Conservation (phyloP, 2,113 vertebrate species). For the Sminthopsis crassicaudata region DNA sequence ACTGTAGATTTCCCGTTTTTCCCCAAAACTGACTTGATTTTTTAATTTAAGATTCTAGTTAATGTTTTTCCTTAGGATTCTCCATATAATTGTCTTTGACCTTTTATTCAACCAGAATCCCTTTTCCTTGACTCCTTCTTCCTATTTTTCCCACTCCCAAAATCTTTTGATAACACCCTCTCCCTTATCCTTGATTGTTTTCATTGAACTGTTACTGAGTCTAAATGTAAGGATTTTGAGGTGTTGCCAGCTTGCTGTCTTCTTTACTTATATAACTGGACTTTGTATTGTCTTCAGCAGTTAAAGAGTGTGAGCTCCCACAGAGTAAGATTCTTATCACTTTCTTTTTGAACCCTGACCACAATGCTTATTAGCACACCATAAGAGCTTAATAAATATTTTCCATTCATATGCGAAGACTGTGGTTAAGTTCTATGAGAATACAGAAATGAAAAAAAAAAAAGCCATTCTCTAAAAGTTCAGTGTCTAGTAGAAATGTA, state of each 20-base stretch:
- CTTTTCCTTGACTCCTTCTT: not conserved
- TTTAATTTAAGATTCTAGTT: conserved; percentile 54
- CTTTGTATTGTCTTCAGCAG: not conserved
- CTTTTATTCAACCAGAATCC: conserved; percentile 10
- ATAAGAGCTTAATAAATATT: not conserved
- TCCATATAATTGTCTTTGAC: conserved; percentile 28
- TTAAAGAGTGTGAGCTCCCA: not conserved
- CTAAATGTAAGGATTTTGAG: not conserved
- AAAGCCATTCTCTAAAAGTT: too few relatives aligned
- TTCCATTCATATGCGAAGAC: too few relatives aligned
- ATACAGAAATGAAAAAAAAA: too few relatives aligned
- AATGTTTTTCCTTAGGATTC: not conserved
- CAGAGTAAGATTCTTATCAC: not conserved
- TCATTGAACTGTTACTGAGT: not conserved
- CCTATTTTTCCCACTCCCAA: not conserved
- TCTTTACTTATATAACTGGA: not conserved
- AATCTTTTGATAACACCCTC: too few relatives aligned
- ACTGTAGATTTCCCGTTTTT: conserved; percentile 22
- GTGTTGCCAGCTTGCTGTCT: not conserved
- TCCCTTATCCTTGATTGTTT: not conserved
- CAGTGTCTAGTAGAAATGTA: not conserved
- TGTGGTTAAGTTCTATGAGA: too few relatives aligned
- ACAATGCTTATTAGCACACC: too few relatives aligned
- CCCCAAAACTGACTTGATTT: conserved; percentile 33
- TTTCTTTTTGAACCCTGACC: not conserved